Base-by-base conservation (phyloP, 2,797 vertebrate genomes). In the Tokudaia muenninki region DNA sequence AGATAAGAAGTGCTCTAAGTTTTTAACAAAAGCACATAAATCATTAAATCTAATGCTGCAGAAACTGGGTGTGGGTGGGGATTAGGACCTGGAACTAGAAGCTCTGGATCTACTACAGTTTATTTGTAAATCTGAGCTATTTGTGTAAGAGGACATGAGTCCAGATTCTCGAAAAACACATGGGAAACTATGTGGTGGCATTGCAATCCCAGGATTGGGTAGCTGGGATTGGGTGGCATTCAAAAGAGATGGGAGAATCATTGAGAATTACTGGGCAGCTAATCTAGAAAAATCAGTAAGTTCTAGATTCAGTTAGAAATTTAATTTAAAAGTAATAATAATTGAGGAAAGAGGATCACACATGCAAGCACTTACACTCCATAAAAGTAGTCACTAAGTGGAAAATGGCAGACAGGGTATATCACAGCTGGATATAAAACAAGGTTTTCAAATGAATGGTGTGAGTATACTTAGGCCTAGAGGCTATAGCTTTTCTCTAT, bases 1-100 rank as follows among this genome's bases (percentile, higher is more conserved):
- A 80, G n/a, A 93, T 34, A 96, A 77, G 41, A 94, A 80, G 91
- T 75, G 41, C 10, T 80, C 74, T 59, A 59, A 70, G 55, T 75
- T 95, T 92, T 87, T 24, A 90, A 87, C 44, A 57, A 78, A 78
- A 65, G 37, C 17, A 74, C 6, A 10, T n/a, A 59, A 92, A 47
- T 24, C 19, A 93, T 16, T 65, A 9, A 90, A 70, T 19, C 47
- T 19, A 87, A 70, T 79, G 67, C 83, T 65, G 59, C 34, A 37
- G 34, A 52, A 10, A n/a, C 3, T 52, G 34, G 47, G 63, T n/a
- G 19, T 34, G 11, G 16, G 11, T 34, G 44, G 3, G 21, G 21
- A 13, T 52, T 52, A 52, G 31, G 14, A n/a, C 7, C 34, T 37
- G 13, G 63, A 93, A 84, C 67, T 55, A 61, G 61, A 95, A 55